These are phyloP conservation scores for Ctenochaetus hawaiiensis DNA, from an alignment of 2,797 vertebrate species.

Conservation along the genomic window DNA sequence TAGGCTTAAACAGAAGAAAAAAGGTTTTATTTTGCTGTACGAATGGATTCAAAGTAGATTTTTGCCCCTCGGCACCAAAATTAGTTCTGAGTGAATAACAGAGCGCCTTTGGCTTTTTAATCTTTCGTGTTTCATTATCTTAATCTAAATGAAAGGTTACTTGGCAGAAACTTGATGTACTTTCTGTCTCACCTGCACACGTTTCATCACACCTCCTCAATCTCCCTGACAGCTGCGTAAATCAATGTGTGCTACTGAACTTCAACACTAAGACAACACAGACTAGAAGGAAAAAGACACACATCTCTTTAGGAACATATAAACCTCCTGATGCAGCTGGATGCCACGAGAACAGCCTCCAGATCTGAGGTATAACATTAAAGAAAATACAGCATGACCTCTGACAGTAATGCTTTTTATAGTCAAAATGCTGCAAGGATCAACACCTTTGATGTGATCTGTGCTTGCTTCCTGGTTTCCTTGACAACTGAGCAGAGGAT, in stretches of 20 bases:
- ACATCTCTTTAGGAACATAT: background rate
- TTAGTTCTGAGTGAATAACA: background rate
- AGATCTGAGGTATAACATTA: constrained; percentile 16
- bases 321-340: background rate
- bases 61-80: constrained; percentile 12
- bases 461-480: constrained; percentile 36
- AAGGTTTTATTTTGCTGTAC: background rate
- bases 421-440: constrained; percentile 24
- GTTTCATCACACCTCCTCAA: constrained; percentile 38
- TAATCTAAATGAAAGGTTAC: constrained; percentile 26
- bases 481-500: constrained; percentile 43
- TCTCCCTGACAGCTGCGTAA: constrained; percentile 28
- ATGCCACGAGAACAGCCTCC: constrained; percentile 1
- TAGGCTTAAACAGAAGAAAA: no score
- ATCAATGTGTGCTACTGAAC: constrained; percentile 21
- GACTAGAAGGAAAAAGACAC: constrained; percentile 9
- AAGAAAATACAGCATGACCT: constrained; percentile 25
- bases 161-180: background rate
- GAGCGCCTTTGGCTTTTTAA: background rate
- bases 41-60: background rate
- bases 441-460: constrained; percentile 39
- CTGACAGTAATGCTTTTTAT: constrained; percentile 34
- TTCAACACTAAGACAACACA: constrained; percentile 12
- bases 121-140: constrained; percentile 24
- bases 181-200: constrained; percentile 33